Evolutionary conservation across 2,113 vertebrate genomes (phyloP).

Genomic region (Pampusana beccarii): DNA sequence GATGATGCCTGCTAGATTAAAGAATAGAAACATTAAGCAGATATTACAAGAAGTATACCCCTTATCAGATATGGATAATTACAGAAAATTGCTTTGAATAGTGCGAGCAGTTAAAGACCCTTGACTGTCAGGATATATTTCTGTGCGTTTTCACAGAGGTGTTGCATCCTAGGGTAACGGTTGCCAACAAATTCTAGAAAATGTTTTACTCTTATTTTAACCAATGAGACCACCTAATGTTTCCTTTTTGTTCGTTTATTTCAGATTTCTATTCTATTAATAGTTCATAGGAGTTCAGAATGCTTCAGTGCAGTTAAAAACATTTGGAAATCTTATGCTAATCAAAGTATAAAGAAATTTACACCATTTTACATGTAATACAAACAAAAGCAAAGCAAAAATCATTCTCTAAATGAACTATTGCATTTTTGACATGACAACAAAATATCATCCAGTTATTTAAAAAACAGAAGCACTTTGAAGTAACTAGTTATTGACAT

Average conservation of each 20-base stretch:
- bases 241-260: background rate
- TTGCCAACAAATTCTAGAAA: background rate
- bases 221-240: background rate
- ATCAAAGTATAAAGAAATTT: background rate
- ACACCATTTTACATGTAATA: background rate
- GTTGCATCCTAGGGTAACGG: background rate
- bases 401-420: background rate
- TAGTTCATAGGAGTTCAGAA: background rate
- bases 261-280: background rate
- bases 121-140: background rate
- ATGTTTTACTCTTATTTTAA: background rate
- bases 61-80: background rate
- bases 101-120: background rate
- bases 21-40: slow-evolving; percentile 1
- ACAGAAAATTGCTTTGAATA: slow-evolving; percentile 9
- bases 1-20: slow-evolving; percentile 36
- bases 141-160: background rate
- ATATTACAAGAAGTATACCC: background rate
- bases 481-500: background rate
- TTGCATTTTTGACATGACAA: background rate
- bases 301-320: background rate
- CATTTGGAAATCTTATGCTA: background rate
- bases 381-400: background rate
- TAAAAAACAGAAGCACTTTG: background rate
- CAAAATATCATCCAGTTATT: background rate